Evolutionary conservation across 2,888 invertebrate species (phyloP), one percentile per base, ranked within the genome.

Genomic region (Aphidius colemani): DNA sequence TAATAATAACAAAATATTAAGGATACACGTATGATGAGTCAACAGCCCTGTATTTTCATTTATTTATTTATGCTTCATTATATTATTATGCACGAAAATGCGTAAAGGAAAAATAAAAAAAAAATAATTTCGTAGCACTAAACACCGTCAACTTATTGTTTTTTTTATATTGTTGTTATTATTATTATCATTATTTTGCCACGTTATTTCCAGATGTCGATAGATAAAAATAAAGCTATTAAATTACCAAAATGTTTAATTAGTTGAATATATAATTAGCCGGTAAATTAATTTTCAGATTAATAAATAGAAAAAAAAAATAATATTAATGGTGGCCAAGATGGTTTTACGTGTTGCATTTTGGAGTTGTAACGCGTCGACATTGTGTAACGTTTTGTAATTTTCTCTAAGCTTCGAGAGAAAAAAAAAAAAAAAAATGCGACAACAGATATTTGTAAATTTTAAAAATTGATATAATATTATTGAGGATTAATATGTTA

Each of bases 121-220:
- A 45, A 30, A 57, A 46, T 57, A 8, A 57, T 30, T 45, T 44
- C 43, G 10, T 45, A n/a, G 30, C 51, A 8, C 39, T 53, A 39
- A 39, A 45, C 53, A 44, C n/a, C 7, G 11, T 50, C 50, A 44
- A 30, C 39, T 30, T 11, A 57, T 45, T 56, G 30, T 30, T 56
- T 13, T 48, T 13, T 13, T 18, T 46, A 53, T 41, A 40, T n/a
- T 41, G 41, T 55, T 48, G 50, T 46, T 18, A 18, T 30, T 30
- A 30, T 30, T 30, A 30, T 30, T 30, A 30, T 30, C 5, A 5
- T 30, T 30, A 30, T 30, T 30, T 30, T 48, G 65, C 64, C 57
- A 65, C 59, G 69, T 66, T 72, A 72, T 70, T 70, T 67, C 68
- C 69, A 72, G 68, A 71, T 69, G 63, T 70, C 65, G 62, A 51